Percentiles rank a stretch among this genome's conserved stretches.
These are phyloP conservation scores for Notodonta ziczac DNA, from an alignment of 2,888 invertebrate species.

Conservation along the genomic window DNA sequence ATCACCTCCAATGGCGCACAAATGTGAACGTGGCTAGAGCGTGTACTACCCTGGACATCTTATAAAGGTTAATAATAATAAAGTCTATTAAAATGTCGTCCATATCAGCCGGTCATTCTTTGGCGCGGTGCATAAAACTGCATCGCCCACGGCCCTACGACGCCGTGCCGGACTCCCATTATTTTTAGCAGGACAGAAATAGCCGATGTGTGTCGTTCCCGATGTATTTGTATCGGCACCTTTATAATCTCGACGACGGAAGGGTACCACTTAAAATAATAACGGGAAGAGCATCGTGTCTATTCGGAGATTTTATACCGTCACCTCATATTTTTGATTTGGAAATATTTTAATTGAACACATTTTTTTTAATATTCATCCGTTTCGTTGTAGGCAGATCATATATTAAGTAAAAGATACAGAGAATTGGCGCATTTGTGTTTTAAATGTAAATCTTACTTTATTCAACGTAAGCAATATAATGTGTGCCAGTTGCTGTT, in stretches of 20 bases:
- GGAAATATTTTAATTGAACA: slow-evolving; percentile 1
- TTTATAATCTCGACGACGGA: slow-evolving; percentile 43
- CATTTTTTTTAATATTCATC: not conserved
- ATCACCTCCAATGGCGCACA: too few relatives aligned
- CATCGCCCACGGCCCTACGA: slow-evolving; percentile 51
- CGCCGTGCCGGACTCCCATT: slow-evolving; percentile 54
- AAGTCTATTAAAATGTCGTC: not conserved
- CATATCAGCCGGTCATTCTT: slow-evolving; percentile 44
- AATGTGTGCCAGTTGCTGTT: not conserved
- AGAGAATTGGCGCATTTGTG: too few relatives aligned
- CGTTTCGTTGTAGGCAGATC: too few relatives aligned
- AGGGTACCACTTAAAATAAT: slow-evolving; percentile 43
- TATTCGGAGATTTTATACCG: slow-evolving; percentile 20
- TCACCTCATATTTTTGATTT: slow-evolving; percentile 9
- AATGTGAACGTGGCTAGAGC: too few relatives aligned
- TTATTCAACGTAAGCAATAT: slow-evolving; percentile 1
- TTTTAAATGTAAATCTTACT: not conserved
- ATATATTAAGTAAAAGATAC: too few relatives aligned
- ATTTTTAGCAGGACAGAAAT: slow-evolving; percentile 74
- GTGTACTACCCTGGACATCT: too few relatives aligned
- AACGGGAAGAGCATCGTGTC: slow-evolving; percentile 32
- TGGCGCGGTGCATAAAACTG: slow-evolving; percentile 74
- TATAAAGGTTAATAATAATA: too few relatives aligned
- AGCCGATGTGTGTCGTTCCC: slow-evolving; percentile 63
- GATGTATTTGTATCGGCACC: slow-evolving; percentile 56